Base-by-base conservation (phyloP, 2,888 invertebrate species). In the Arctia plantaginis region DNA sequence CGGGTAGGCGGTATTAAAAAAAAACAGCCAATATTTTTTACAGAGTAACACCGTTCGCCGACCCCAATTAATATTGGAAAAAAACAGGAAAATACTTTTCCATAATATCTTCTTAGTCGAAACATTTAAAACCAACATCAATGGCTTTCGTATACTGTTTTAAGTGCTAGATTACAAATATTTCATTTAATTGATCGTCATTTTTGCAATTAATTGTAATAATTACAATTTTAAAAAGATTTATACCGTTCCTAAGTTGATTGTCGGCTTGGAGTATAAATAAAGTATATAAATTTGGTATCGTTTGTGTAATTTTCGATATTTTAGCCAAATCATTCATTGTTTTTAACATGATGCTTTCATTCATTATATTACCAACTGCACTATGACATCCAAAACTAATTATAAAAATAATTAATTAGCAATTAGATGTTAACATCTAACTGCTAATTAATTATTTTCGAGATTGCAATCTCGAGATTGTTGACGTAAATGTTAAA, bases 371-470 rank as follows among this genome's bases (percentile, higher is more conserved):
- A n/a, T n/a, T 55, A 30, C 3, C n/a, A n/a, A 12, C 33, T 55
- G 35, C 59, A 55, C n/a, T n/a, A 20, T 69, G 69, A 59, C 69
- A 69, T 44, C 44, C 44, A 13, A 55, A 59, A 59, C 23, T 59
- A 27, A 59, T 59, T 23, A 55, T n/a, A 23, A 55, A n/a, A n/a
- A n/a, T n/a, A n/a, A n/a, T n/a, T n/a, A n/a, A n/a, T n/a, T n/a
- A 39, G 4, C 15, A 55, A 55, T 55, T 35, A 13, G 20, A 69
- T 51, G 12, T 55, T 30, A n/a, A 66, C 39, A n/a, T 44, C 44
- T 44, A 47, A 27, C 20, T 39, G 10, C 20, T 66, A 39, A 39
- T 39, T 66, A 33, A 8, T 23, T 44, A 13, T 10, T 44, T 44
- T 44, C 15, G n/a, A n/a, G n/a, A n/a, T n/a, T n/a, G n/a, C n/a